A percentile compares a stretch with the other conserved stretches of the same genome.
These are phyloP conservation scores for Eulemur macaco DNA, from an alignment of 2,113 vertebrate species.

Conservation along the genomic window DNA sequence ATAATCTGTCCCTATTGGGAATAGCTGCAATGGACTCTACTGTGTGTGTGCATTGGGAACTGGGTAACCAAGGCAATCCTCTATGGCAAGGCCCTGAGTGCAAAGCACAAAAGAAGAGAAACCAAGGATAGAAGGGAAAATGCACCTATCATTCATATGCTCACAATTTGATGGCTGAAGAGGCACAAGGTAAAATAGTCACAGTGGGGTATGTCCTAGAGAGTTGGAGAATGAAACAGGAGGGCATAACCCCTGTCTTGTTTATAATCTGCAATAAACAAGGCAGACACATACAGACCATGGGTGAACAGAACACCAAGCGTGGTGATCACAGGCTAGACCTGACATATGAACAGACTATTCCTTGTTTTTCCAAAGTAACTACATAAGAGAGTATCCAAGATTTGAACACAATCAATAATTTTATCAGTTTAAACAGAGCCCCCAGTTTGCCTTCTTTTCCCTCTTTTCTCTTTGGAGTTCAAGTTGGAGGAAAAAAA, in stretches of 20 bases:
- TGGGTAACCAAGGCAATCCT: not conserved
- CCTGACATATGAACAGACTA: not conserved
- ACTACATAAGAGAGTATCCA: not conserved
- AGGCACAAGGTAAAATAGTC: not conserved
- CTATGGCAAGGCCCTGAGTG: not conserved
- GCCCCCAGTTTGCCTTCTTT: not conserved
- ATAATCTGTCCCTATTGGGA: not conserved
- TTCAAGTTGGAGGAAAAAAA: not conserved
- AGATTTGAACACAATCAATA: not conserved
- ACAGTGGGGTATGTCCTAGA: not conserved
- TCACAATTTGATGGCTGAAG: not conserved
- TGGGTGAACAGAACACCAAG: not conserved
- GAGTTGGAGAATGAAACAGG: not conserved
- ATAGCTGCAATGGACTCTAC: not conserved
- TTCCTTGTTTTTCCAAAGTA: not conserved
- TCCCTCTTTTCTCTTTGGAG: not conserved
- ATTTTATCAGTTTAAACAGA: not conserved
- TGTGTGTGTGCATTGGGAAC: not conserved
- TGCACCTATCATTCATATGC: fast-evolving
- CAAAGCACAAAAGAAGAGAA: not conserved
- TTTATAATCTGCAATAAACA: not conserved
- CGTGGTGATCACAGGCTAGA: not conserved
- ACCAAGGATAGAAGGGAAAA: not conserved
- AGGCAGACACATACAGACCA: not conserved
- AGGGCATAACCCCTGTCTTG: not conserved